Evolutionary conservation across 2,888 invertebrate species (phyloP).

Genomic region (Phytoseiulus persimilis): DNA sequence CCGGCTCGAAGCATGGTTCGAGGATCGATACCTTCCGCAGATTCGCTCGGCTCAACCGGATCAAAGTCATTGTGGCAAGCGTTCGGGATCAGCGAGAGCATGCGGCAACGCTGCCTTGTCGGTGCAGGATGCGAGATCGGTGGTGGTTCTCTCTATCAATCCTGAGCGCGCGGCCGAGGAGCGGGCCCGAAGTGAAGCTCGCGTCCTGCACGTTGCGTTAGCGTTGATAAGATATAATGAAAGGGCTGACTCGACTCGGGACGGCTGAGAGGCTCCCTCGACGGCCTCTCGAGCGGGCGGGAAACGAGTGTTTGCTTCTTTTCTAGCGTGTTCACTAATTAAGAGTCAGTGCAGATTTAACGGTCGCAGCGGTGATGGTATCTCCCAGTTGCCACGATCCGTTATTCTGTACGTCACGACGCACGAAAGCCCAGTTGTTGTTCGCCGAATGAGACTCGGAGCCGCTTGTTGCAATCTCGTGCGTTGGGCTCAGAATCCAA

Average conservation of each 20-base stretch:
- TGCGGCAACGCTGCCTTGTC: too few species aligned
- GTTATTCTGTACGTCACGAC: neutral
- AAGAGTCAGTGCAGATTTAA: neutral
- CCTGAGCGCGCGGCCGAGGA: neutral
- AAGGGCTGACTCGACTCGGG: neutral
- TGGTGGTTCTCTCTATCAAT: neutral
- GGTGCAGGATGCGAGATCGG: neutral
- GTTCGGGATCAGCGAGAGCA: too few species aligned
- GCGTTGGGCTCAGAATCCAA: neutral
- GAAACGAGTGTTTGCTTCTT: neutral
- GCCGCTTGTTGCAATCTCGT: neutral
- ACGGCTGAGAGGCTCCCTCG: neutral
- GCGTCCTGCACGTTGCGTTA: neutral
- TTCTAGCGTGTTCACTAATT: constrained; percentile 5
- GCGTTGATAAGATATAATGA: constrained; percentile 5
- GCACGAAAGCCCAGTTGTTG: neutral
- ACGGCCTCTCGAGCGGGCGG: too few species aligned
- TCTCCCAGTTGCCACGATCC: neutral
- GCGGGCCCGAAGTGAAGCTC: neutral
- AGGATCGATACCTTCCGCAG: neutral
- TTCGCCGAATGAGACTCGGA: neutral
- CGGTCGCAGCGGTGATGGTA: neutral
- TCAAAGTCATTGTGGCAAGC: too few species aligned
- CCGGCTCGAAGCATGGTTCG: neutral
- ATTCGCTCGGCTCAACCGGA: too few species aligned